Evolutionary conservation across 1,140 invertebrate species (phyloP).

Genomic region (Euwallacea similis): DNA sequence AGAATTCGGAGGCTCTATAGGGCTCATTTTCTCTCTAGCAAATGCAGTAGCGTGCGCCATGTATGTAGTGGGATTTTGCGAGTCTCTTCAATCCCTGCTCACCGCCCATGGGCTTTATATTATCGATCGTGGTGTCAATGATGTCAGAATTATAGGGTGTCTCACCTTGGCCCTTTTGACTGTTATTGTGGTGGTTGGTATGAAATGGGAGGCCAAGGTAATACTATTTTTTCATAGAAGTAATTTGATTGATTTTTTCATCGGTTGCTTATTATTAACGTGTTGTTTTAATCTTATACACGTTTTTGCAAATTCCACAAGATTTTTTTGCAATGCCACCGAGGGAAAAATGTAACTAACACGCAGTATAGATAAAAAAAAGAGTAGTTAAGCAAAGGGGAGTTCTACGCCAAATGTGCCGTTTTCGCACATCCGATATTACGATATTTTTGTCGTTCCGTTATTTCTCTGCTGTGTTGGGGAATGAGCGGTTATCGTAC

Average conservation of each 20-base stretch:
- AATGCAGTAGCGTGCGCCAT: conserved; percentile 97
- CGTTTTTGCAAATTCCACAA: background rate
- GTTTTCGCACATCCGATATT: too few relatives aligned
- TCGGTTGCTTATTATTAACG: background rate
- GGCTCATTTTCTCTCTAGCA: conserved; percentile 86
- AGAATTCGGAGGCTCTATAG: conserved; percentile 91
- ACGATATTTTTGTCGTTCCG: too few relatives aligned
- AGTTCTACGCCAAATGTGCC: too few relatives aligned
- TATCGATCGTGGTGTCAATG: conserved; percentile 64
- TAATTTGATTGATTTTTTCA: background rate
- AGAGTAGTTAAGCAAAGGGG: too few relatives aligned
- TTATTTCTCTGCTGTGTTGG: too few relatives aligned
- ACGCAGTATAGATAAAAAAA: too few relatives aligned
- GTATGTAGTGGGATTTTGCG: conserved; percentile 97
- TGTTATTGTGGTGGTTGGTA: conserved; percentile 82
- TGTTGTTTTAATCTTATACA: background rate
- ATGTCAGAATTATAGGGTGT: conserved; percentile 70
- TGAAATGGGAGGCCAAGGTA: conserved; percentile 88
- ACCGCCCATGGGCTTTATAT: conserved; percentile 58
- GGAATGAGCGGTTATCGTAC: too few relatives aligned
- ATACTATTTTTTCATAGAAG: conserved; percentile 14
- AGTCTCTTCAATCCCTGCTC: conserved; percentile 78
- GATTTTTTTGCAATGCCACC: background rate
- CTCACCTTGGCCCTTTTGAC: conserved; percentile 77
- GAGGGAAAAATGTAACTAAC: too few relatives aligned